Evolutionary conservation across 2,797 vertebrate genomes (phyloP).

Genomic region (Anabas testudineus): DNA sequence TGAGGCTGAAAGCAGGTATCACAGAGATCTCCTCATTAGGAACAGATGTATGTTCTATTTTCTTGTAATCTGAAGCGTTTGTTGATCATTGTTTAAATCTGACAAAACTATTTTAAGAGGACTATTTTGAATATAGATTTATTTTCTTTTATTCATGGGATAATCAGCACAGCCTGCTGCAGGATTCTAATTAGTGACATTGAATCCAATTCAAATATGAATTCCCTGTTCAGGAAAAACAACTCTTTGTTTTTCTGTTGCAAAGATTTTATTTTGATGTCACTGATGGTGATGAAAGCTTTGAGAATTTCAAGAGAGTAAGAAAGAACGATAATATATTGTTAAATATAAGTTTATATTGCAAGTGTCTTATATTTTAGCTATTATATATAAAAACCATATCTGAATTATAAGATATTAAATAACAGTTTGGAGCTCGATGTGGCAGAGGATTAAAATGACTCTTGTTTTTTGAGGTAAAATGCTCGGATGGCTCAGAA

Average conservation of each 20-base stretch:
- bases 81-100: constrained; percentile 63
- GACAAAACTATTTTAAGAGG: constrained; percentile 78
- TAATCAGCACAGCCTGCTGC: constrained; percentile 48
- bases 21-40: constrained; percentile 18
- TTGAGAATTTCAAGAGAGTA: constrained; percentile 46
- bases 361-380: constrained; percentile 70
- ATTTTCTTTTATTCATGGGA: constrained; percentile 71
- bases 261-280: constrained; percentile 53
- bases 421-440: constrained; percentile 48
- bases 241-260: constrained; percentile 51
- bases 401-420: constrained; percentile 53
- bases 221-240: constrained; percentile 53
- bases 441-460: constrained; percentile 33
- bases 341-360: constrained; percentile 56
- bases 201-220: constrained; percentile 28
- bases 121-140: constrained; percentile 82
- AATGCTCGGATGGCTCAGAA: constrained; percentile 10
- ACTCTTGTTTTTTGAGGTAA: constrained; percentile 6
- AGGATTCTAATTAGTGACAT: constrained; percentile 18
- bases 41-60: constrained; percentile 70
- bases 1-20: constrained; percentile 32
- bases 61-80: constrained; percentile 68
- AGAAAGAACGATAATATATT: constrained; percentile 42
- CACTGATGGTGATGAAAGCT: constrained; percentile 34
- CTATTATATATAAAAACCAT: constrained; percentile 60